Base-by-base conservation (phyloP, 2,888 invertebrate species). In the Leptarthrus brevirostris region DNA sequence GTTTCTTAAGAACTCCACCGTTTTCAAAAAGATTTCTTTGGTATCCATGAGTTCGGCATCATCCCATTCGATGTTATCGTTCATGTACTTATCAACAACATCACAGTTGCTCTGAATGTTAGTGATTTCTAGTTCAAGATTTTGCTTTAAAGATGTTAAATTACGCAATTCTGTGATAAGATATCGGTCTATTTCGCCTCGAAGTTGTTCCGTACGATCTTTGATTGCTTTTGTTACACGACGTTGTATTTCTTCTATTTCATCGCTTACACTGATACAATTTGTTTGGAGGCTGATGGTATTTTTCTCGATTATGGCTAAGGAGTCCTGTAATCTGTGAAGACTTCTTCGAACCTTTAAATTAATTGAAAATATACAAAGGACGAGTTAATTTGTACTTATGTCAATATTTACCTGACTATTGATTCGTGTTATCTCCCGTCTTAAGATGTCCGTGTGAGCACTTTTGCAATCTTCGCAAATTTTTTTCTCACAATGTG, bases 21-120 rank as follows among this genome's bases (percentile, higher is more conserved):
- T 97, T 85, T 96, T 96, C 20, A 96, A 87, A 87, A 97, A 97
- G 77, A 97, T 95, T 86, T 97, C 96, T 86, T 98, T 98, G 74
- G 96, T 94, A 81, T 96, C 96, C 88, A 97, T 94, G 77, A 96
- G 87, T 83, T 96, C 95, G 77, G 94, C 93, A 80, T 96, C 95
- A 80, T 97, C 95, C 92, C 96, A 95, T 80, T 95, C 93, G 47
- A 95, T 92, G 77, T 91, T 92, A 79, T 94, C 94, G 81, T 91
- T 93, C 89, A 96, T 95, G 83, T 96, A 93, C 84, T 96, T 96
- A 85, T 98, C 97, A 64, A 96, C 95, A 81, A 97, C 88, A 85
- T 98, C 97, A 86, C 97, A 97, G 86, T 98, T 98, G 83, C 97
- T 96, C 82, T 93, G 91, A 81, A 98, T 96, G 86, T 98, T 98